A percentile compares a stretch with the other conserved stretches of the same genome.
These are phyloP conservation scores for Hemicrepidius hirtus DNA, from an alignment of 2,888 invertebrate genomes.

Conservation along the genomic window DNA sequence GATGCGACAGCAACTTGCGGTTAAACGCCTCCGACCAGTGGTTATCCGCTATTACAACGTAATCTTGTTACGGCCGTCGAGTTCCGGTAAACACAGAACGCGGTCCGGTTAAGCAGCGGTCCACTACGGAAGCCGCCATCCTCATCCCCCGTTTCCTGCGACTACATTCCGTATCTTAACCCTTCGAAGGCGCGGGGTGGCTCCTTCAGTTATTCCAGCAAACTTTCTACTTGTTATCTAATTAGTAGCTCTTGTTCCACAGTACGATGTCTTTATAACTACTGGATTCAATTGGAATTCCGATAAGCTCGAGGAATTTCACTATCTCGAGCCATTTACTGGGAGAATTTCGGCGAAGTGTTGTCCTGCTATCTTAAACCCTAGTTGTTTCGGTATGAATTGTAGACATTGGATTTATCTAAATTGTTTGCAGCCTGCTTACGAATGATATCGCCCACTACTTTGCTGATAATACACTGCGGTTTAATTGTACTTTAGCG, in stretches of 20 bases:
- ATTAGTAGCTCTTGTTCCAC: conserved; percentile 69
- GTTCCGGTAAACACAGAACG: conserved; percentile 66
- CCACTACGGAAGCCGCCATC: conserved; percentile 60
- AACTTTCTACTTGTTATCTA: conserved; percentile 69
- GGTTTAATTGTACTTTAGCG: conserved; percentile 48
- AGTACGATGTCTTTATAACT: conserved; percentile 69
- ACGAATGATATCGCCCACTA: conserved; percentile 54
- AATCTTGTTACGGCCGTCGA: conserved; percentile 68
- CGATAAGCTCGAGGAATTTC: conserved; percentile 68
- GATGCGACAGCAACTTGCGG: conserved; percentile 66
- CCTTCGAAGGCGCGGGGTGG: conserved; percentile 40
- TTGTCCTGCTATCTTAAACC: conserved; percentile 61
- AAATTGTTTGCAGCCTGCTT: conserved; percentile 64
- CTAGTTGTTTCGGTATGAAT: conserved; percentile 64
- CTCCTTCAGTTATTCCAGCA: conserved; percentile 57
- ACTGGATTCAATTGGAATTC: conserved; percentile 69
- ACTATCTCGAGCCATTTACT: conserved; percentile 62
- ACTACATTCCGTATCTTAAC: conserved; percentile 50
- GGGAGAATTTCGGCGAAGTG: conserved; percentile 53
- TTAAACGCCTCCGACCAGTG: conserved; percentile 67
- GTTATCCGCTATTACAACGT: conserved; percentile 69
- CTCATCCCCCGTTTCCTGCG: conserved; percentile 49
- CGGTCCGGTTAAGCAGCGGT: conserved; percentile 59
- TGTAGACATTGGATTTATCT: conserved; percentile 67
- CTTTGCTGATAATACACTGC: conserved; percentile 53